Evolutionary conservation across 2,797 vertebrate species (phyloP), one percentile per base, ranked within the genome.

Genomic region (Menidia menidia): DNA sequence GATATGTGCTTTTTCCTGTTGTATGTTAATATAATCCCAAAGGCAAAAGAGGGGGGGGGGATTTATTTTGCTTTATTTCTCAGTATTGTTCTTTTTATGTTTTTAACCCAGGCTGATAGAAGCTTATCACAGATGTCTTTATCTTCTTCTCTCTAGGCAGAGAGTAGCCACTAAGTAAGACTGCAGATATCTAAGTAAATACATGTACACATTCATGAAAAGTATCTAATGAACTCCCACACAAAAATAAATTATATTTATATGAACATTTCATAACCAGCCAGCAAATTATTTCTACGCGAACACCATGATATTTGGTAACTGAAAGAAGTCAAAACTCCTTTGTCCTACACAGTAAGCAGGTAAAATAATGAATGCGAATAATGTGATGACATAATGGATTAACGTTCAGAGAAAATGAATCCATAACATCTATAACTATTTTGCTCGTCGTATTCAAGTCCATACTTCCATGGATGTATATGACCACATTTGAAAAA

Each of bases 221-320:
- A 3, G n/a, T 45, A 18, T 10, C 7, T 33, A 15, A 61, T 50
- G 16, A 19, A 8, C 31, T 19, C 31, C 52, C 33, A 16, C 41
- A 15, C 19, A 15, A 55, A 41, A 45, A 25, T 35, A 56, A 4
- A 10, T 45, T 15, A n/a, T 12, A 18, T 9, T 31, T n/a, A 12
- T 14, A 3, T 43, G 19, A 45, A 19, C 9, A 8, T 50, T 66
- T 48, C 18, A 25, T 56, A 1, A 39, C n/a, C 43, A 45, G 31
- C 54, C 15, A 41, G n/a, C 63, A 45, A 42, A 48, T 47, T 16
- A 47, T 66, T 41, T 56, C 13, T 42, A 35, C 42, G 15, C 25
- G 25, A 25, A 25, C 25, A 25, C 1, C 6, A 18, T 45, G 10
- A 32, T 48, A 10, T 32, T 9, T 48, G 47, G 13, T 45, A 18